Percentiles rank a stretch among this genome's conserved stretches.
Conservation (phyloP, 2,888 invertebrate species). For the Drosophila fungiperda region DNA sequence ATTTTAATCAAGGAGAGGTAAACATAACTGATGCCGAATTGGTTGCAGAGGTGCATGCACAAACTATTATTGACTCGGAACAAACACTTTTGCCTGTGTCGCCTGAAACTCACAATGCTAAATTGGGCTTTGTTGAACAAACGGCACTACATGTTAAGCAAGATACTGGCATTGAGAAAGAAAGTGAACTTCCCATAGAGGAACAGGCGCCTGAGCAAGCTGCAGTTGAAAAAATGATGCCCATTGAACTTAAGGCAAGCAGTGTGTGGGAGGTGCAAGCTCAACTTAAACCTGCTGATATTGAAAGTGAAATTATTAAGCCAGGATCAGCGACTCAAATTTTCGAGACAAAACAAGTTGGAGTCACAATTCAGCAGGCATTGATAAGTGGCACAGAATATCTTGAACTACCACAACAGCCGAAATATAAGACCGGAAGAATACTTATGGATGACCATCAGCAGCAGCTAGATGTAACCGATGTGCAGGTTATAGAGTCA, state of each 20-base stretch:
- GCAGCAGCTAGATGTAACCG: slow-evolving; percentile 68
- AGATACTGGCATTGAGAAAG: slow-evolving; percentile 88
- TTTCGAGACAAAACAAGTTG: slow-evolving; percentile 82
- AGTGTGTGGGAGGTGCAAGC: slow-evolving; percentile 85
- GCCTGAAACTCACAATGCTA: slow-evolving; percentile 46
- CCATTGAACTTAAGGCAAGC: slow-evolving; percentile 85
- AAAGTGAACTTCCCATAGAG: slow-evolving; percentile 86
- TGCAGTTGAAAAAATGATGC: slow-evolving; percentile 70
- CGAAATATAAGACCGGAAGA: slow-evolving; percentile 40
- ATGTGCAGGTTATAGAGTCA: slow-evolving; percentile 67
- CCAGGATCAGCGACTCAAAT: slow-evolving; percentile 82
- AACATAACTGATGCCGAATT: slow-evolving; percentile 86
- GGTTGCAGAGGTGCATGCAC: slow-evolving; percentile 87
- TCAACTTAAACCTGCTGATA: slow-evolving; percentile 84
- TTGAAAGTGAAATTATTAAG: slow-evolving; percentile 47
- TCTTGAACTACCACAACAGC: slow-evolving; percentile 37
- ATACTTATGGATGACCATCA: slow-evolving; percentile 39
- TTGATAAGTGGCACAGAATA: slow-evolving; percentile 63
- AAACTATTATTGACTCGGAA: slow-evolving; percentile 89
- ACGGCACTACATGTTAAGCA: slow-evolving; percentile 88
- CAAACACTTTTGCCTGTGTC: slow-evolving; percentile 45
- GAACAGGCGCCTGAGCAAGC: slow-evolving; percentile 77
- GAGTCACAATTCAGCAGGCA: slow-evolving; percentile 57
- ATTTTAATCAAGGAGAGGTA: slow-evolving; percentile 86
- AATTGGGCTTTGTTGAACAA: slow-evolving; percentile 84